Evolutionary conservation across 2,888 invertebrate genomes (phyloP).

Genomic region (Nectonema munidae): DNA sequence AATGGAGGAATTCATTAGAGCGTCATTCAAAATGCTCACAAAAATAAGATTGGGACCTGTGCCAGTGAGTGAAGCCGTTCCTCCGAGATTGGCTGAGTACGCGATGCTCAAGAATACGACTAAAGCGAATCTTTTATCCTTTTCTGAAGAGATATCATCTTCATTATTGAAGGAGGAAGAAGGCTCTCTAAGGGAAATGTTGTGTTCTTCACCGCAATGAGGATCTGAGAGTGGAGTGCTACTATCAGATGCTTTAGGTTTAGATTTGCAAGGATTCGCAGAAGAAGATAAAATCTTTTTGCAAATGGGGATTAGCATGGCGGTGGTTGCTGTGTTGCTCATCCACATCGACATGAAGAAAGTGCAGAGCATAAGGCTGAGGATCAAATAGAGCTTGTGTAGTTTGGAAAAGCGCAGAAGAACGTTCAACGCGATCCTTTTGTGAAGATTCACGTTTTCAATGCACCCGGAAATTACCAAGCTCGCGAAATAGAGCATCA

Average conservation of each 20-base stretch:
- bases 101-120: conserved; percentile 20
- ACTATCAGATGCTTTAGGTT: too few species aligned
- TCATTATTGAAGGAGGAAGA: too few species aligned
- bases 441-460: conserved; percentile 13
- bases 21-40: conserved; percentile 19
- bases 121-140: conserved; percentile 18
- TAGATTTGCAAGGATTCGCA: too few species aligned
- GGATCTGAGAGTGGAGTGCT: too few species aligned
- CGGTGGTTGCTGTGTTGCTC: conserved; percentile 25
- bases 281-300: too few species aligned
- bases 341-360: conserved; percentile 25
- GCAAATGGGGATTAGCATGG: conserved; percentile 19
- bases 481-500: conserved; percentile 14
- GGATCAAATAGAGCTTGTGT: too few species aligned
- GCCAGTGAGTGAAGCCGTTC: conserved; percentile 20
- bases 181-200: too few species aligned
- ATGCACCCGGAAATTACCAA: conserved; percentile 11
- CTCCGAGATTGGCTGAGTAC: conserved; percentile 20
- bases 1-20: conserved; percentile 16
- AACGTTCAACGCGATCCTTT: conserved; percentile 11
- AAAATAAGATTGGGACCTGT: conserved; percentile 20
- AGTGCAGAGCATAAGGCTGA: conserved; percentile 21
- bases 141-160: too few species aligned
- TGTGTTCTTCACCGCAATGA: too few species aligned
- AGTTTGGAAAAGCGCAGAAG: too few species aligned